Percentiles rank a stretch among this genome's conserved stretches.
Conservation (phyloP, 2,888 invertebrate genomes). For the Pimpla rufipes region DNA sequence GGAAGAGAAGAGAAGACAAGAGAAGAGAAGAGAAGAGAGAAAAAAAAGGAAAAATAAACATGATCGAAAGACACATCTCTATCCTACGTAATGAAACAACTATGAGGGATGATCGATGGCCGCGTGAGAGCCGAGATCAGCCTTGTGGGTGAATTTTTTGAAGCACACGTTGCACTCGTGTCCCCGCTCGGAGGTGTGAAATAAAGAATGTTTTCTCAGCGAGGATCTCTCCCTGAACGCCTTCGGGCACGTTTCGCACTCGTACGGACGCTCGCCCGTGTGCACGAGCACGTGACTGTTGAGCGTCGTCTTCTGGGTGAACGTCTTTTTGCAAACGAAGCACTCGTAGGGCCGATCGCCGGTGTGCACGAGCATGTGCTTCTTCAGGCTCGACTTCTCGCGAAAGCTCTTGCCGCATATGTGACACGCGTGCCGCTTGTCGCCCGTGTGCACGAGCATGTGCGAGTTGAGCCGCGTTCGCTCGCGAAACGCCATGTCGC, state of each 20-base stretch:
- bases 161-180: slow-evolving; percentile 81
- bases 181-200: slow-evolving; percentile 78
- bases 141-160: slow-evolving; percentile 81
- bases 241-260: slow-evolving; percentile 81
- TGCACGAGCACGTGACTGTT: slow-evolving; percentile 81
- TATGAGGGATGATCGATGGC: slow-evolving; percentile 81
- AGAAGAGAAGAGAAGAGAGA: neutral
- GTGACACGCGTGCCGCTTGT: slow-evolving; percentile 81
- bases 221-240: slow-evolving; percentile 79
- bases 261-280: slow-evolving; percentile 78
- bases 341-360: slow-evolving; percentile 82
- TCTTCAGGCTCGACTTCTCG: slow-evolving; percentile 80
- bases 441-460: slow-evolving; percentile 81
- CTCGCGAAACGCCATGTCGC: slow-evolving; percentile 83
- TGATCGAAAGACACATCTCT: slow-evolving; percentile 4
- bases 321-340: slow-evolving; percentile 81
- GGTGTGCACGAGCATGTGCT: slow-evolving; percentile 81
- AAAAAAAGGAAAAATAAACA: slow-evolving; percentile 17
- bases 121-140: slow-evolving; percentile 80
- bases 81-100: slow-evolving; percentile 58
- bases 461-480: slow-evolving; percentile 82
- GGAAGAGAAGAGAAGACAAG: neutral
- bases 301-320: slow-evolving; percentile 80
- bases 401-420: slow-evolving; percentile 81
- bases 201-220: slow-evolving; percentile 80